phyloP scores from a whole-genome alignment of 1,140 invertebrate genomes.

The Apis florea region DNA sequence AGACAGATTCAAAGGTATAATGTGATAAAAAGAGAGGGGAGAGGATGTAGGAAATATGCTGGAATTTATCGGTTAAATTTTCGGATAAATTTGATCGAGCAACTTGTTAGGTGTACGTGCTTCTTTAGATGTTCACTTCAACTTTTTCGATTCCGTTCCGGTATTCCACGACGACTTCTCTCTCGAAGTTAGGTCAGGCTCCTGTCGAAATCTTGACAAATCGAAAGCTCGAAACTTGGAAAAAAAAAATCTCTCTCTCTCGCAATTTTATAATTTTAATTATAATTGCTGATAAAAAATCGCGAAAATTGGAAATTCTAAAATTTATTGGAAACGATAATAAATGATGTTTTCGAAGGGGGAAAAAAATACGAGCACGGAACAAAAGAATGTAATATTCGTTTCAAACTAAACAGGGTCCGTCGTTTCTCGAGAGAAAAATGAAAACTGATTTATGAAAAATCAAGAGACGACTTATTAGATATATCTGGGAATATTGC shows the following conservation, averaged over 20 bases:
- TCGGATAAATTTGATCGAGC: not conserved
- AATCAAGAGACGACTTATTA: not conserved
- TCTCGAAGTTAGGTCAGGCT: no score
- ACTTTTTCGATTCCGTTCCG: not conserved
- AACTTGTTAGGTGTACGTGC: not conserved
- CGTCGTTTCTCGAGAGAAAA: not conserved
- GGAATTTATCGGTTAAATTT: not conserved
- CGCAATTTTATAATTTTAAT: no score
- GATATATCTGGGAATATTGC: slow-evolving; percentile 27
- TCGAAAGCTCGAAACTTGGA: no score
- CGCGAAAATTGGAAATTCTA: not conserved
- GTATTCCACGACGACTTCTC: not conserved
- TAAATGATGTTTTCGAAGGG: no score
- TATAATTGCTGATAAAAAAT: not conserved
- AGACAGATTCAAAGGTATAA: not conserved
- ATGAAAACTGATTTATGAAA: slow-evolving; percentile 30
- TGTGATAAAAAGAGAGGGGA: not conserved
- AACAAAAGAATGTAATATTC: not conserved
- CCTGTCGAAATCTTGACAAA: no score
- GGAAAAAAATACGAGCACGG: no score
- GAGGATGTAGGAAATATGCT: not conserved
- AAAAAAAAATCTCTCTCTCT: no score
- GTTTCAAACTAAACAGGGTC: not conserved
- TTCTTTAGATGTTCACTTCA: not conserved
- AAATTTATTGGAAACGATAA: not conserved